A percentile compares a stretch with the other conserved stretches of the same genome.
Evolutionary conservation across 2,113 vertebrate species (phyloP).

Genomic region (Enhydra lutris): DNA sequence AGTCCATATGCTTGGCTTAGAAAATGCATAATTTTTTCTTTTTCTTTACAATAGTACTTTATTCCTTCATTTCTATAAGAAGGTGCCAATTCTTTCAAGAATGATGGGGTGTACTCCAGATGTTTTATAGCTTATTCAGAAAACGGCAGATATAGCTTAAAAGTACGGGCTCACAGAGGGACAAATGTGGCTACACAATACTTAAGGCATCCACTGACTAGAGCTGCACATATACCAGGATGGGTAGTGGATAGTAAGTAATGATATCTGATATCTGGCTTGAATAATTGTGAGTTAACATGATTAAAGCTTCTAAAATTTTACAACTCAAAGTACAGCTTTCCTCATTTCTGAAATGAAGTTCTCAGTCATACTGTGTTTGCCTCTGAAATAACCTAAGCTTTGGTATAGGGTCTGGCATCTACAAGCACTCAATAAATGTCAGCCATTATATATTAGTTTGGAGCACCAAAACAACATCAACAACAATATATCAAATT

Average conservation of each 20-base stretch:
- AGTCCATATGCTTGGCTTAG: background rate
- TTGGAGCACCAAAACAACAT: background rate
- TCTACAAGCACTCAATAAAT: background rate
- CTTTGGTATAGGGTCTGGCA: background rate
- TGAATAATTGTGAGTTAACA: background rate
- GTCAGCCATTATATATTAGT: background rate
- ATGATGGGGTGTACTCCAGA: slow-evolving; percentile 84
- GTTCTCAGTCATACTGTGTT: background rate
- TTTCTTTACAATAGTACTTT: background rate
- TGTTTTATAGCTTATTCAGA: slow-evolving; percentile 77
- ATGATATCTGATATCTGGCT: background rate
- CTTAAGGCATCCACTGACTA: background rate
- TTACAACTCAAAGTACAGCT: background rate
- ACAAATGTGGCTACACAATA: background rate
- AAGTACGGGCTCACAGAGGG: slow-evolving; percentile 74
- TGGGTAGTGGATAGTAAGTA: slow-evolving; percentile 78
- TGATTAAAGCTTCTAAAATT: background rate
- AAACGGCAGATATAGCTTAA: slow-evolving; percentile 80
- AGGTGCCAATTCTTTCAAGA: slow-evolving; percentile 81
- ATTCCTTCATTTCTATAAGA: slow-evolving; percentile 9
- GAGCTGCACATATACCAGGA: slow-evolving; percentile 74
- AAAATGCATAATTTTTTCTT: background rate
- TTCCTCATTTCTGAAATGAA: background rate
- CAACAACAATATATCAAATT: background rate
- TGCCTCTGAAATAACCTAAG: background rate